These are phyloP conservation scores for Syritta pipiens DNA, from an alignment of 2,888 invertebrate species.

Conservation along the genomic window DNA sequence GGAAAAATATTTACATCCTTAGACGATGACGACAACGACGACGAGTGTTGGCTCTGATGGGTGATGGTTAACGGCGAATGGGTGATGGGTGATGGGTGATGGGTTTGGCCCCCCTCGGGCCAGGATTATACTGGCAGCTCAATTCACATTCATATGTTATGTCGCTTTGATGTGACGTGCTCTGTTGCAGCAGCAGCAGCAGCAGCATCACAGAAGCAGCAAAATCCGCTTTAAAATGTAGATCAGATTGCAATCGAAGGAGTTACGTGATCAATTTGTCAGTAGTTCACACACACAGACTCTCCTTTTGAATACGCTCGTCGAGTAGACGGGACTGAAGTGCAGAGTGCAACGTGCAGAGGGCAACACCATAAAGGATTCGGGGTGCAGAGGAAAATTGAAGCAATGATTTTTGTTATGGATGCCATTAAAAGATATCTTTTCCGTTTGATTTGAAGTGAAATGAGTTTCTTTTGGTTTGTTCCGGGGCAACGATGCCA, in stretches of 20 bases:
- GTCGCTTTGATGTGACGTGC: background rate
- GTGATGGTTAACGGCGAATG: too few species aligned
- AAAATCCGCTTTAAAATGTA: slow-evolving; percentile 51
- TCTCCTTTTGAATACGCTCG: background rate
- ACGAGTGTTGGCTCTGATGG: too few species aligned
- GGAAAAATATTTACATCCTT: slow-evolving; percentile 51
- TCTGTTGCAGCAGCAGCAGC: slow-evolving; percentile 18
- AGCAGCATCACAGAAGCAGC: too few species aligned
- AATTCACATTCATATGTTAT: slow-evolving; percentile 39
- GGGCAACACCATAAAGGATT: background rate
- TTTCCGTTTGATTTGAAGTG: slow-evolving; percentile 21
- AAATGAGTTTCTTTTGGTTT: slow-evolving; percentile 9
- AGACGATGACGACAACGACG: background rate
- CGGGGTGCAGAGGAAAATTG: background rate
- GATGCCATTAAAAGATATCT: slow-evolving; percentile 29
- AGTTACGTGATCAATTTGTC: slow-evolving; percentile 67
- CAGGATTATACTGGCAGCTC: slow-evolving; percentile 16
- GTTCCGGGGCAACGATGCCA: slow-evolving; percentile 11
- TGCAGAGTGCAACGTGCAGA: background rate
- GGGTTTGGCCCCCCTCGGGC: background rate
- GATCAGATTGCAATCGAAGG: slow-evolving; percentile 63
- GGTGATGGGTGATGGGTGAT: background rate
- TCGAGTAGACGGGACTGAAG: background rate
- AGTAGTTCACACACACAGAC: slow-evolving; percentile 12
- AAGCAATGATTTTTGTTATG: slow-evolving; percentile 32